Evolutionary conservation across 2,113 vertebrate genomes (phyloP), one percentile per base, ranked within the genome.

Genomic region (Riparia riparia): DNA sequence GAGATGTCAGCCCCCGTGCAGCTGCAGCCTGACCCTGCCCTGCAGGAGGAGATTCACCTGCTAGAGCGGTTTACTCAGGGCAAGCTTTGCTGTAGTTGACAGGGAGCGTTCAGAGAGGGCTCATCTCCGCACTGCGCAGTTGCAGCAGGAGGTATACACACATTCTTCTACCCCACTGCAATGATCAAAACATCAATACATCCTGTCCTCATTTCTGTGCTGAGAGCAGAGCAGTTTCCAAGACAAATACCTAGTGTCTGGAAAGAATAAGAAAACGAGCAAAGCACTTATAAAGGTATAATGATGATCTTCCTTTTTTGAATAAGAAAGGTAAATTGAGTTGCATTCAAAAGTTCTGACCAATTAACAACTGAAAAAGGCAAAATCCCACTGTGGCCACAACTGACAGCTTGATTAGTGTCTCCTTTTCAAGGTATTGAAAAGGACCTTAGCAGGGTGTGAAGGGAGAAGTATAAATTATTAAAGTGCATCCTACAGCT

Each of bases 151-250:
- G 14, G 28, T 16, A 32, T 1, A 19, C 13, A 7, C 0, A 0
- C 22, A 14, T 71, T 66, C 70, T 74, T 29, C 76, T 78, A 91
- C 66, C 37, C 16, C 31, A 41, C 32, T 58, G 64, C 60, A 90
- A 70, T 26, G 77, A 88, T 60, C 82, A 80, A 90, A 96, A 83
- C 49, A n/a, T 74, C 79, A 66, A 84, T 74, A 60, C 51, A 45
- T 24, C 37, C 56, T 89, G 90, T 77, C 80, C 53, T 86, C 68
- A 17, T 79, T 94, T 66, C 78, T 82, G 63, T 65, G 50, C 45
- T 82, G 66, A 95, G 85, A 91, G 66, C 49, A 82, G 45, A 77
- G 61, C 45, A 51, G 45, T 42, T 89, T 93, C 57, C 56, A 68
- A 69, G 58, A 74, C 28, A 85, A 90, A 64, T 24, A 70, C 8